A percentile compares a stretch with the other conserved stretches of the same genome.
Evolutionary conservation across 1,140 invertebrate genomes (phyloP).

Genomic region (Coenobita brevimanus): DNA sequence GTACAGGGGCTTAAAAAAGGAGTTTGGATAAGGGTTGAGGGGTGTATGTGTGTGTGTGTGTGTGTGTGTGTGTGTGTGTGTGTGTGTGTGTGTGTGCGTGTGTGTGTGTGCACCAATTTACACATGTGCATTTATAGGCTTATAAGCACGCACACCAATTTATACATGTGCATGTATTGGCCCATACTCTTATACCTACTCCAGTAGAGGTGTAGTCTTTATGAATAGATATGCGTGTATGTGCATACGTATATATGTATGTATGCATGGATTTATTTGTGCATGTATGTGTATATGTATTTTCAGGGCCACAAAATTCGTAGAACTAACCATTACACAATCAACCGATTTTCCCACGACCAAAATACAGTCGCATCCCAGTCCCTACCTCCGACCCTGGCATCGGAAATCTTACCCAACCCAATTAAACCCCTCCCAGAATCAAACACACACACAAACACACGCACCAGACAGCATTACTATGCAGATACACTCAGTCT

Average conservation of each 20-base stretch:
- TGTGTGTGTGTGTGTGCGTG: neutral
- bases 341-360: slow-evolving; percentile 40
- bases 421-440: neutral
- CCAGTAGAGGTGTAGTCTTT: too few species aligned
- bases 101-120: too few species aligned
- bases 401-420: neutral
- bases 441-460: neutral
- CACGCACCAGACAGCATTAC: neutral
- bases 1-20: too few species aligned
- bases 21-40: too few species aligned
- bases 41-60: too few species aligned
- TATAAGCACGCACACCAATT: too few species aligned
- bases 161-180: too few species aligned
- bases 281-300: neutral
- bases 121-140: too few species aligned
- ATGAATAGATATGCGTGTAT: neutral
- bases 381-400: neutral
- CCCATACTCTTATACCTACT: too few species aligned
- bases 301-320: slow-evolving; percentile 13
- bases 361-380: neutral
- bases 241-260: too few species aligned
- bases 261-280: neutral
- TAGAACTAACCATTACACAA: slow-evolving; percentile 39
- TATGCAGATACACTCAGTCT: too few species aligned
- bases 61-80: neutral